Conservation (phyloP, 64 coral and sea anemone species). For the Pocillopora damicornis region DNA sequence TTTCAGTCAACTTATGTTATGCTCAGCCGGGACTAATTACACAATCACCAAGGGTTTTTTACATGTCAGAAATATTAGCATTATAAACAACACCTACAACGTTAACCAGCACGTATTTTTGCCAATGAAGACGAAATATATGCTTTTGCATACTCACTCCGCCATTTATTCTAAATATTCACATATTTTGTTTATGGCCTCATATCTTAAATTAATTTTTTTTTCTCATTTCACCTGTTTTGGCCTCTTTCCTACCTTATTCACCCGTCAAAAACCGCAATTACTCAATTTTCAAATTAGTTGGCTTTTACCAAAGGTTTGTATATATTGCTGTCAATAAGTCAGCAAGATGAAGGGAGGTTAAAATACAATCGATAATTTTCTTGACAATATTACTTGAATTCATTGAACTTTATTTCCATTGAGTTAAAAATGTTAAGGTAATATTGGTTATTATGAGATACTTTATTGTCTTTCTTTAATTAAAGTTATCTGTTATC, state of each 20-base stretch:
- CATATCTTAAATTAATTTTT: neutral
- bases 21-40: no score
- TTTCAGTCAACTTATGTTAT: no score
- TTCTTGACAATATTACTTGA: neutral
- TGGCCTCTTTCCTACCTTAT: neutral
- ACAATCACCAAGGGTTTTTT: no score
- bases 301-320: neutral
- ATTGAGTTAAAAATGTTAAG: neutral
- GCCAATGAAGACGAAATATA: no score
- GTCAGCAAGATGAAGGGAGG: neutral
- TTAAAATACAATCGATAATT: neutral
- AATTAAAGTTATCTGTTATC: neutral
- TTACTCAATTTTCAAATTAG: slow-evolving; percentile 9
- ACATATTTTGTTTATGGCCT: neutral
- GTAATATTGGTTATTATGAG: neutral
- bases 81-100: no score
- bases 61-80: no score
- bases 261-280: neutral
- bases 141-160: neutral
- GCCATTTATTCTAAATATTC: neutral
- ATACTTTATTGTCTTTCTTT: neutral
- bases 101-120: no score
- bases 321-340: neutral
- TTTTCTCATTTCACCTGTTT: neutral
- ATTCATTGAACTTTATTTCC: neutral